Evolutionary conservation across 92 coral and sea anemone species (phyloP).

Genomic region (Epizoanthus rinbou): DNA sequence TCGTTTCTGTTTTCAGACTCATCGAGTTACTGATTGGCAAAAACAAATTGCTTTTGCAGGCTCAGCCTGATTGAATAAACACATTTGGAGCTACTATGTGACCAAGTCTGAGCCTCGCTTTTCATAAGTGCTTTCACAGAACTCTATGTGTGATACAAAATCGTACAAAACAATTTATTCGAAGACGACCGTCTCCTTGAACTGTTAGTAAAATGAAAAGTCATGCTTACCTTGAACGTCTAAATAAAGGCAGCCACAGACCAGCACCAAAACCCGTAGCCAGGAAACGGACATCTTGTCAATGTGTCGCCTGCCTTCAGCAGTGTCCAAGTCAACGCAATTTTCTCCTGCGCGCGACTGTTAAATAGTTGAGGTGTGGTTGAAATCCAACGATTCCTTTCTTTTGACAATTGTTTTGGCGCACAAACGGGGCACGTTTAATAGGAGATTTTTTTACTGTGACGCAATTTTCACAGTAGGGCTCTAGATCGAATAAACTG

Average conservation of each 20-base stretch:
- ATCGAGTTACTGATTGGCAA: not conserved
- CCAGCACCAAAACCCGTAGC: not conserved
- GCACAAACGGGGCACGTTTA: not conserved
- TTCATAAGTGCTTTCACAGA: not conserved
- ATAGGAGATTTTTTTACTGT: not conserved
- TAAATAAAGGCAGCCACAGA: not conserved
- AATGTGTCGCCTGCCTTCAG: not conserved
- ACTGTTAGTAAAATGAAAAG: not conserved
- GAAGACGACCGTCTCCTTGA: not conserved
- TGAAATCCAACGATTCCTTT: slow-evolving; percentile 33
- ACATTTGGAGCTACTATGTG: not conserved
- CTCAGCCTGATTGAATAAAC: not conserved
- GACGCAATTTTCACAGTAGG: not conserved
- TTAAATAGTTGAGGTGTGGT: slow-evolving; percentile 34
- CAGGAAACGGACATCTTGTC: slow-evolving; percentile 20
- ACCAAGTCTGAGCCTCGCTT: not conserved
- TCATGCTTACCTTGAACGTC: slow-evolving; percentile 20
- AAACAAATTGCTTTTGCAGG: not conserved
- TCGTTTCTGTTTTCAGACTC: not conserved
- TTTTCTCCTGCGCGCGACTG: not conserved
- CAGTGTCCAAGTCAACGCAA: not conserved
- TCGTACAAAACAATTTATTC: not conserved
- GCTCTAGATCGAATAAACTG: not conserved
- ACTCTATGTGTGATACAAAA: not conserved
- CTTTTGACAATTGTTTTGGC: not conserved